A percentile compares a stretch with the other conserved stretches of the same genome.
phyloP scores from a whole-genome alignment of 2,888 invertebrate genomes.

The Nomada goodeniana region DNA sequence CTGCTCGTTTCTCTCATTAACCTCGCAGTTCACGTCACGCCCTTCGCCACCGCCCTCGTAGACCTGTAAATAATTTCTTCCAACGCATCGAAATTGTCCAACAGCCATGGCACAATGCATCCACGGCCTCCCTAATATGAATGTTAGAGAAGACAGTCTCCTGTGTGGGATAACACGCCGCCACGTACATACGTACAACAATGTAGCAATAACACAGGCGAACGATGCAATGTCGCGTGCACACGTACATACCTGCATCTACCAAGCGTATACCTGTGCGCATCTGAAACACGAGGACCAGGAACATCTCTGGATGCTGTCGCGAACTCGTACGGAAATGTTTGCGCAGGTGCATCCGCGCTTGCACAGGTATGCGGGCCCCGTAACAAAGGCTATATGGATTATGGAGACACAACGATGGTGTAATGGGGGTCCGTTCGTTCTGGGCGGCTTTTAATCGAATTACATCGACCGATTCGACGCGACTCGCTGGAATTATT shows the following conservation, averaged over 20 bases:
- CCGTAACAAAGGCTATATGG: slow-evolving; percentile 41
- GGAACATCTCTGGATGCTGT: not conserved
- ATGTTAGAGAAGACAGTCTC: slow-evolving; percentile 42
- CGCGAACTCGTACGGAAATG: slow-evolving; percentile 42
- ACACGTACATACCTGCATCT: not conserved
- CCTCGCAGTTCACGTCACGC: no score
- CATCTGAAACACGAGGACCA: slow-evolving; percentile 19
- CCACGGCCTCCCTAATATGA: slow-evolving; percentile 39
- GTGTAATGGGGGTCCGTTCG: not conserved
- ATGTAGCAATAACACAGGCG: slow-evolving; percentile 15
- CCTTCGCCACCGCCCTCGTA: slow-evolving; percentile 17
- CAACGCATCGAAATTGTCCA: slow-evolving; percentile 15
- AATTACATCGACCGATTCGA: slow-evolving; percentile 32
- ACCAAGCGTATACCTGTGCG: not conserved
- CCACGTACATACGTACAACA: not conserved
- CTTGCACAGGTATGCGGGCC: slow-evolving; percentile 49
- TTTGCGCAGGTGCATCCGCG: slow-evolving; percentile 58
- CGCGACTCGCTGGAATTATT: slow-evolving; percentile 38
- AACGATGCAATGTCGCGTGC: not conserved
- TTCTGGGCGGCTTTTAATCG: slow-evolving; percentile 46
- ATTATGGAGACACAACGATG: slow-evolving; percentile 55
- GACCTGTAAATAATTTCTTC: slow-evolving; percentile 44
- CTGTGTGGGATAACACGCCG: slow-evolving; percentile 44
- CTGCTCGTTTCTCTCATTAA: no score
- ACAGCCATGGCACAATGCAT: slow-evolving; percentile 26